phyloP scores from a whole-genome alignment of 2,797 vertebrate genomes.

The Pristis pectinata region DNA sequence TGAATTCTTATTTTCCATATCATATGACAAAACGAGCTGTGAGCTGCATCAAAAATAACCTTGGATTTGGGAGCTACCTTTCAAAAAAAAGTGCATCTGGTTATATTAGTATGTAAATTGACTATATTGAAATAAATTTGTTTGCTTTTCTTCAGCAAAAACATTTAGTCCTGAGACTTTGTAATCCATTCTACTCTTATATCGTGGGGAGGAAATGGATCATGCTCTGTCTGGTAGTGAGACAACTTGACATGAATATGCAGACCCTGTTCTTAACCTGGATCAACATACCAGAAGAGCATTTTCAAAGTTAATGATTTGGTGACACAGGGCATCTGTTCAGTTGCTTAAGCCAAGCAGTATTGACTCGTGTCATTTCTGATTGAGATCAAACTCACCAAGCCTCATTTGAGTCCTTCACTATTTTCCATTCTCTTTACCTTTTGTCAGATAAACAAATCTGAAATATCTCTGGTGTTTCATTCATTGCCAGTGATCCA shows the following conservation, averaged over 20 bases:
- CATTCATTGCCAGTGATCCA: no score
- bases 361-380: neutral
- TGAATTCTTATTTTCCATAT: neutral
- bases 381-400: neutral
- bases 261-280: neutral
- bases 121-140: neutral
- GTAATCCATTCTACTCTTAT: neutral
- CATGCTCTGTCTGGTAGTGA: neutral
- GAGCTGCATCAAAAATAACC: neutral
- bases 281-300: neutral
- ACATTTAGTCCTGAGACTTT: neutral
- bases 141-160: neutral
- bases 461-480: no score
- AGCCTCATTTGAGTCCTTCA: no score
- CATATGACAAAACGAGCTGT: neutral
- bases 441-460: no score
- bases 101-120: neutral
- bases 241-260: neutral
- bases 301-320: neutral
- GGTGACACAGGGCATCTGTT: neutral
- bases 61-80: neutral
- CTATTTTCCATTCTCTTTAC: no score
- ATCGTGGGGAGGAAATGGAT: neutral
- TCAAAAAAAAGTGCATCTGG: no score
- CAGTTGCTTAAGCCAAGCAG: neutral